phyloP scores from a whole-genome alignment of 2,888 invertebrate species.

The Chydorus sphaericus region DNA sequence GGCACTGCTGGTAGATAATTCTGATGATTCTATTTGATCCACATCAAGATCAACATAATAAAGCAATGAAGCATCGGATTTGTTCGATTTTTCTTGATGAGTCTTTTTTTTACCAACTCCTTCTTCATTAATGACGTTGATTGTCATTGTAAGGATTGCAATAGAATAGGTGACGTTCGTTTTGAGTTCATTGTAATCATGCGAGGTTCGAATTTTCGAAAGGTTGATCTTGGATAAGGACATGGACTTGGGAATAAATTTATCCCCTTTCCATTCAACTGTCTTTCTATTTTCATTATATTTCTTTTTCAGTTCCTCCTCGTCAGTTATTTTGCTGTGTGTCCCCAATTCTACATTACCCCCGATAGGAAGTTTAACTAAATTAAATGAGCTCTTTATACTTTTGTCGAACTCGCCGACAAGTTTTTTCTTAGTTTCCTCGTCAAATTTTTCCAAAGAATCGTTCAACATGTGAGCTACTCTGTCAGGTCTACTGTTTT shows the following conservation, averaged over 20 bases:
- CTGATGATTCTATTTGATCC: no score
- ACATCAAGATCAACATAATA: no score
- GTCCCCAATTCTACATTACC: background rate
- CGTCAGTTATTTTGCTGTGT: no score
- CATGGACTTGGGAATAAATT: background rate
- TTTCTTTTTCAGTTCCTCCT: background rate
- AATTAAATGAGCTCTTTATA: no score
- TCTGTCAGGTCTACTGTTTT: background rate
- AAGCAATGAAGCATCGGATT: no score
- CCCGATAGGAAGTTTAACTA: no score
- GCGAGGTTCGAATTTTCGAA: background rate
- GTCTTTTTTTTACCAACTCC: no score
- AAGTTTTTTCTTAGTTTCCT: background rate
- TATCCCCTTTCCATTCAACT: slow-evolving; percentile 2
- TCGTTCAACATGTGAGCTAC: background rate
- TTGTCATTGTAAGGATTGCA: background rate
- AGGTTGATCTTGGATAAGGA: background rate
- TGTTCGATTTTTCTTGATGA: no score
- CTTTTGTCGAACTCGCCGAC: background rate
- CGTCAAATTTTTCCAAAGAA: background rate
- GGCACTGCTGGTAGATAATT: no score
- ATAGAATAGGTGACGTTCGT: background rate
- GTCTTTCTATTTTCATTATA: background rate
- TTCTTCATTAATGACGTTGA: no score
- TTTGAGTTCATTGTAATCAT: background rate